A percentile compares a stretch with the other conserved stretches of the same genome.
These are phyloP conservation scores for Hyperoplus immaculatus DNA, from an alignment of 2,797 vertebrate genomes.

Conservation along the genomic window DNA sequence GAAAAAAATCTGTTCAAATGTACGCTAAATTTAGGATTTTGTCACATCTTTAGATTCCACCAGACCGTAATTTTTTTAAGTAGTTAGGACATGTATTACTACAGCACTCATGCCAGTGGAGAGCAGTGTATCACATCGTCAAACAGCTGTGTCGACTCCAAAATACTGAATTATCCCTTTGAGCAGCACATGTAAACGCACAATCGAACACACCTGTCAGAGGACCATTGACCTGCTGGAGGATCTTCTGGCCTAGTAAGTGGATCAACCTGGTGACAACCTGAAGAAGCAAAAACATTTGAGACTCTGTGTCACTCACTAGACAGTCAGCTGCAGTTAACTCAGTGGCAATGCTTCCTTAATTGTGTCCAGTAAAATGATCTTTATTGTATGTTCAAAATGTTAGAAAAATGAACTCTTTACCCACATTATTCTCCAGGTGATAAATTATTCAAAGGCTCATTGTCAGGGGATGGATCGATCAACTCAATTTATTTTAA, in stretches of 20 bases:
- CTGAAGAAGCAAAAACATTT: slow-evolving; percentile 73
- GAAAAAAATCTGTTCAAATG: no score
- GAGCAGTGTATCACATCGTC: no score
- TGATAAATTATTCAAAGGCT: slow-evolving; percentile 2
- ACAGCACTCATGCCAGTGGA: no score
- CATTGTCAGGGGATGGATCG: not conserved
- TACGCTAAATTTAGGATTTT: no score
- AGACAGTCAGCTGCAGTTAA: not conserved
- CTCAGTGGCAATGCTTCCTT: not conserved
- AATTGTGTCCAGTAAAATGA: not conserved
- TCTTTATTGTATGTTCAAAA: slow-evolving; percentile 4
- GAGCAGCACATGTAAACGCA: slow-evolving; percentile 15
- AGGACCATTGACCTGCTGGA: slow-evolving; percentile 92
- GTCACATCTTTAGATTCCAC: no score
- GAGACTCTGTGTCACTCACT: slow-evolving; percentile 6
- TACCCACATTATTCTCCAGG: not conserved
- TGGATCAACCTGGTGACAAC: slow-evolving; percentile 97
- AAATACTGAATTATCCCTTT: no score
- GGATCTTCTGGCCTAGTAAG: slow-evolving; percentile 94
- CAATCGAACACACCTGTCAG: slow-evolving; percentile 80
- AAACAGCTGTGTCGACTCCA: no score
- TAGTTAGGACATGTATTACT: no score
- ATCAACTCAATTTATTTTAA: slow-evolving; percentile 6
- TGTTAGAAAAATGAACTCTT: not conserved
- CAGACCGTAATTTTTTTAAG: no score